Percentiles rank a stretch among this genome's conserved stretches.
These are phyloP conservation scores for Caerostris extrusa DNA, from an alignment of 1,140 invertebrate genomes.

Conservation along the genomic window DNA sequence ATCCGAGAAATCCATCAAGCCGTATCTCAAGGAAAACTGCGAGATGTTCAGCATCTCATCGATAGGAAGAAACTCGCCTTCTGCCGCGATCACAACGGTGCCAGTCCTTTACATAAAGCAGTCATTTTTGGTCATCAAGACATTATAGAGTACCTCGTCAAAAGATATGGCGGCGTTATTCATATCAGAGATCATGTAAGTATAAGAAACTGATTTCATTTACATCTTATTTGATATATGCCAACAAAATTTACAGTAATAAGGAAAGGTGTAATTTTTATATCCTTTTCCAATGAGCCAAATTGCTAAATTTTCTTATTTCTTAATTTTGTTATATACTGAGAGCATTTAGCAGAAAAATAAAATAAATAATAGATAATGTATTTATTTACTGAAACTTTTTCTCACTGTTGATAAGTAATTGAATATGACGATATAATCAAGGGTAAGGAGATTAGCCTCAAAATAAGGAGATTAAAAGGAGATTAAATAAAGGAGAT, in stretches of 20 bases:
- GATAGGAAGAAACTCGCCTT: slow-evolving; percentile 85
- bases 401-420: too few relatives aligned
- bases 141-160: slow-evolving; percentile 88
- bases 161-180: slow-evolving; percentile 85
- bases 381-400: too few relatives aligned
- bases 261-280: too few relatives aligned
- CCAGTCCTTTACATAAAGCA: slow-evolving; percentile 89
- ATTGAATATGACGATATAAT: too few relatives aligned
- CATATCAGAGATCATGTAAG: slow-evolving; percentile 79
- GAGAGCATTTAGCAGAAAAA: too few relatives aligned
- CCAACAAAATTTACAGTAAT: neutral
- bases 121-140: slow-evolving; percentile 88
- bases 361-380: too few relatives aligned
- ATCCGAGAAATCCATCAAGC: slow-evolving; percentile 89
- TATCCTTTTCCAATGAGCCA: too few relatives aligned
- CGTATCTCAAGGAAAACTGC: slow-evolving; percentile 77
- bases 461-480: too few relatives aligned
- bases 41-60: slow-evolving; percentile 79
- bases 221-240: neutral
- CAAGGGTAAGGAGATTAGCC: too few relatives aligned
- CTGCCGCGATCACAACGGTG: slow-evolving; percentile 88
- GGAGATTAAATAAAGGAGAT: too few relatives aligned
- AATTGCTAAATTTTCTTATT: too few relatives aligned
- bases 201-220: neutral
- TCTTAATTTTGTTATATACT: too few relatives aligned